Base-by-base conservation (phyloP, 2,113 vertebrate genomes). In the Dermatemys mawii region DNA sequence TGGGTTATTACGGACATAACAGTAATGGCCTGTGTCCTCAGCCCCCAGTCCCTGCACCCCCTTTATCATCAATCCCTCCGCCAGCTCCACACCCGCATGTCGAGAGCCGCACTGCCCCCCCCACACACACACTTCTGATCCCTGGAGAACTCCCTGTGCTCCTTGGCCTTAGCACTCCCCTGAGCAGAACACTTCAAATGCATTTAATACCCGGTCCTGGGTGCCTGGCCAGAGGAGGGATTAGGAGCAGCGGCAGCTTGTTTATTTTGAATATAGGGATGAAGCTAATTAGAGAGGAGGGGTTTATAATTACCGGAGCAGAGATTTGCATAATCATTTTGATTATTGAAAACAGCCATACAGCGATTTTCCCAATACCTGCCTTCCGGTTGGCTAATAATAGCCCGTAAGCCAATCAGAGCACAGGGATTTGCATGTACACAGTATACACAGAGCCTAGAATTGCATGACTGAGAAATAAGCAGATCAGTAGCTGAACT, bases 161-260 rank as follows among this genome's bases (percentile, higher is more conserved):
- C 17, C 7, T 38, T 35, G 0, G 50, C 35, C 88, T 4, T 29
- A 17, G 21, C 17, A 46, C 0, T 0, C 38, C n/a, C 41, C 26
- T 41, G 19, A 11, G 3, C 6, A 32, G 49, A 38, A 32, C 0
- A 0, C 55, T 51, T 13, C 22, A 17, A 3, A 35, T 51, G 53
- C 46, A 3, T 0, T 0, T 19, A 81, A 21, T 9, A 8, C 21
- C 48, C 2, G 4, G 35, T 21, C 1, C 6, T 0, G 0, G 0
- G 24, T 3, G 41, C 0, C 0, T 14, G n/a, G 5, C 35, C 41
- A 5, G 14, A 9, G 1, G 27, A 1, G 53, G 9, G 73, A 27
- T 46, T 22, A 22, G 70, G 11, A 24, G 16, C 73, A 13, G 32
- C 0, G 1, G 51, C 1, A 41, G 21, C 22, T 26, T 4, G 10